Percentiles rank a stretch among this genome's conserved stretches.
These are phyloP conservation scores for Laupala kohalensis DNA, from an alignment of 1,140 invertebrate species.

Conservation along the genomic window DNA sequence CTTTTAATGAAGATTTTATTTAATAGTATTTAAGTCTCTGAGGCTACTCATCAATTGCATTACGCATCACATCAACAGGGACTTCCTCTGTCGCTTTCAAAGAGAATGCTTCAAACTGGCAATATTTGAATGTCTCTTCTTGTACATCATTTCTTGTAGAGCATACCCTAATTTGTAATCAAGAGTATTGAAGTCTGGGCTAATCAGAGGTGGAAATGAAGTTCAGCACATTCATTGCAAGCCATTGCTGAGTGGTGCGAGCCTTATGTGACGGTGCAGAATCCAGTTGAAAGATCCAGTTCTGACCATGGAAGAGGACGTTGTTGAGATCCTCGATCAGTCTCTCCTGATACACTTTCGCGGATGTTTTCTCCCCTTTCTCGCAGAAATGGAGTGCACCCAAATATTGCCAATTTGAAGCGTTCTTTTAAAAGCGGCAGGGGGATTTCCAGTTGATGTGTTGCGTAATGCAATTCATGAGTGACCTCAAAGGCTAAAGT, in stretches of 20 bases:
- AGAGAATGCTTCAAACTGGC: no score
- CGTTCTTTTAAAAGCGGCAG: no score
- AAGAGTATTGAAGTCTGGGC: slow-evolving; percentile 11
- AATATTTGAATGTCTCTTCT: no score
- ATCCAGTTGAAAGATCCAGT: slow-evolving; percentile 15
- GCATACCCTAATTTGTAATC: slow-evolving; percentile 11
- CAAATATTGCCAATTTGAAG: no score
- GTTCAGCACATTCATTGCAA: slow-evolving; percentile 6
- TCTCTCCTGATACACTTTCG: slow-evolving; percentile 13
- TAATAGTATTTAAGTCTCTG: no score
- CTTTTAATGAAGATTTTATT: no score
- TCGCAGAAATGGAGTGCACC: slow-evolving; percentile 9
- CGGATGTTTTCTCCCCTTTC: slow-evolving; percentile 11
- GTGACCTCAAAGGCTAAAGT: no score
- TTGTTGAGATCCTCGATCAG: slow-evolving; percentile 6
- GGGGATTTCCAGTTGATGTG: no score
- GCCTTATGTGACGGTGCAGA: slow-evolving; percentile 9
- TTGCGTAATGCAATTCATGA: no score
- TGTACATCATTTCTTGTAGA: neutral
- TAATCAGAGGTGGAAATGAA: slow-evolving; percentile 13
- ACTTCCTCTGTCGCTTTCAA: no score
- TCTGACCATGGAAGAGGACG: slow-evolving; percentile 8
- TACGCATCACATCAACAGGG: no score
- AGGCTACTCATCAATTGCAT: no score
- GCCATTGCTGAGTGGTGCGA: slow-evolving; percentile 4